Conservation (phyloP, 2,797 vertebrate species). For the Apogon hyalosoma region DNA sequence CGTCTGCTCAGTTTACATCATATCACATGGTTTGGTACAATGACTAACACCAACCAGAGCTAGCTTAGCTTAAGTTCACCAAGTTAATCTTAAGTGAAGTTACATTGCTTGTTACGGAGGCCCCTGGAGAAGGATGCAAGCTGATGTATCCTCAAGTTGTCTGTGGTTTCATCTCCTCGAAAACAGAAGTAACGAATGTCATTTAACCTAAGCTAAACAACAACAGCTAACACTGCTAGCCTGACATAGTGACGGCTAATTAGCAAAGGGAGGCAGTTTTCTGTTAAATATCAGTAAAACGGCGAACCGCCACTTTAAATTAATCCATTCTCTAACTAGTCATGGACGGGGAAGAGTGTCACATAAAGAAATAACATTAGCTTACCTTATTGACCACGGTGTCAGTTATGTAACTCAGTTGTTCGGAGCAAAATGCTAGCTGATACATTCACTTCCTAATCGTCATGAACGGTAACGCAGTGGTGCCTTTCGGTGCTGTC, state of each 20-base stretch:
- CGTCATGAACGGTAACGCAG: conserved; percentile 5
- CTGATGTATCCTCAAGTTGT: neutral
- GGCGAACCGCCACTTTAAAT: neutral
- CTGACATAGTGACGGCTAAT: neutral
- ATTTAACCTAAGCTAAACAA: neutral
- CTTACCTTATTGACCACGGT: conserved; percentile 14
- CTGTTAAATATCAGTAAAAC: conserved; percentile 1
- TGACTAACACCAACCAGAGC: too few relatives aligned
- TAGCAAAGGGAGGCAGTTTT: conserved; percentile 24
- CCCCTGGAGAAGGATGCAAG: neutral
- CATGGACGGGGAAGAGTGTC: neutral
- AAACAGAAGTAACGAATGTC: neutral
- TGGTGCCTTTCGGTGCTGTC: conserved; percentile 9
- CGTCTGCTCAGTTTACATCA: conserved; percentile 9
- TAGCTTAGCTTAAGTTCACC: neutral
- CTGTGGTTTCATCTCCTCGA: neutral
- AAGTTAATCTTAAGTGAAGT: neutral
- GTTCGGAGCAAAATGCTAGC: conserved; percentile 2
- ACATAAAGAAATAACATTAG: conserved; percentile 10
- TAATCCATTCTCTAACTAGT: neutral
- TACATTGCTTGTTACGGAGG: fast-evolving
- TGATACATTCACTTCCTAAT: conserved; percentile 19
- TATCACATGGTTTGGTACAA: neutral
- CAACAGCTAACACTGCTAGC: neutral
- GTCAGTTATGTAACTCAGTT: neutral